Percentiles rank a stretch among this genome's conserved stretches.
Evolutionary conservation across 2,113 vertebrate genomes (phyloP).

Genomic region (Cyanoderma ruficeps): DNA sequence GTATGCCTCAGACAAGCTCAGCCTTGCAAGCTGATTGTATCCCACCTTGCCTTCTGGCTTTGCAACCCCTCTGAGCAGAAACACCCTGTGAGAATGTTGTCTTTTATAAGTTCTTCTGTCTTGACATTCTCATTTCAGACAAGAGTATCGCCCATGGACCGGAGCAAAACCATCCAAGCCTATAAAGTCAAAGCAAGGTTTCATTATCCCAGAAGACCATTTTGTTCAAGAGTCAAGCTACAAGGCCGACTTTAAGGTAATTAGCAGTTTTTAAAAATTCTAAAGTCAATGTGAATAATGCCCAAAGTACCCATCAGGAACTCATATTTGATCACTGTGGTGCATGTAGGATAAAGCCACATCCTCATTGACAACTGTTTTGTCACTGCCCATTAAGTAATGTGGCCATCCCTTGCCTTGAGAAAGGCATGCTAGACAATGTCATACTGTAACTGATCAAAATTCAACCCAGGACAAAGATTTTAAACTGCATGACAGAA

Average conservation of each 20-base stretch:
- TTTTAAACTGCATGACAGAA: not conserved
- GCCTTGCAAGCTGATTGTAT: not conserved
- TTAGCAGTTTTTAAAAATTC: not conserved
- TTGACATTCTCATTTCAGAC: constrained; percentile 73
- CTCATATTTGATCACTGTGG: accelerated
- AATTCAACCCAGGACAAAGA: not conserved
- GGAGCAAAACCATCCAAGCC: constrained; percentile 83
- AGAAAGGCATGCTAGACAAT: not conserved
- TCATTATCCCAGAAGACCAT: constrained; percentile 75
- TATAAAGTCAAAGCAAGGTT: constrained; percentile 77
- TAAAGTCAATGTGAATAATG: not conserved
- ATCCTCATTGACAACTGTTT: not conserved
- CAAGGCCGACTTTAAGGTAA: constrained; percentile 85
- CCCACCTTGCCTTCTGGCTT: not conserved
- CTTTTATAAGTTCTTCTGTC: not conserved
- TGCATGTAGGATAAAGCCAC: not conserved
- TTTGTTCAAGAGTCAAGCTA: constrained; percentile 84
- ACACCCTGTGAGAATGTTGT: not conserved
- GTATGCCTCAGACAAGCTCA: not conserved
- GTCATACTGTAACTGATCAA: not conserved
- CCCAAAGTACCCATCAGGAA: not conserved
- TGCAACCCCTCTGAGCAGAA: not conserved
- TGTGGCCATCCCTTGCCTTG: not conserved
- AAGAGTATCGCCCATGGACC: constrained; percentile 88
- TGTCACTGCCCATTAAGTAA: not conserved